Evolutionary conservation across 2,113 vertebrate species (phyloP).

Genomic region (Enhydra lutris): DNA sequence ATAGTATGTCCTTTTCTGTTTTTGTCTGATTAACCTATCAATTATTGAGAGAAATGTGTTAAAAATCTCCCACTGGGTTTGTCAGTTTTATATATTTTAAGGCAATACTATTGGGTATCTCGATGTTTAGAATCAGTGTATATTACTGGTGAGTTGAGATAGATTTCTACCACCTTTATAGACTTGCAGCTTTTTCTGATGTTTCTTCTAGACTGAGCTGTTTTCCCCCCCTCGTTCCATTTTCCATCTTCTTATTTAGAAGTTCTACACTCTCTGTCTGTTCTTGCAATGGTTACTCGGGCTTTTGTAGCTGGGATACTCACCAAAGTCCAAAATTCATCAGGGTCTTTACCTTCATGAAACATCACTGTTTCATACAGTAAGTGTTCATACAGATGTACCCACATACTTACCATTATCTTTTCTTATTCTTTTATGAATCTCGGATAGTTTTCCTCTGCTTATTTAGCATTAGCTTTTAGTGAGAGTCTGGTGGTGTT

Average conservation of each 20-base stretch:
- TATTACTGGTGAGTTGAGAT: not conserved
- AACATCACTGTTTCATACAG: not conserved
- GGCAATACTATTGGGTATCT: not conserved
- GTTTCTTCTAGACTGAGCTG: not conserved
- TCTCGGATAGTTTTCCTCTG: not conserved
- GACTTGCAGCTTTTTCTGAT: not conserved
- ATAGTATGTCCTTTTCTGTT: not conserved
- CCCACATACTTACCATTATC: not conserved
- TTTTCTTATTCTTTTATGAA: not conserved
- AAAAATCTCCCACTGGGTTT: not conserved
- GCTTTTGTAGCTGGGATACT: not conserved
- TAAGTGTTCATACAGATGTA: not conserved
- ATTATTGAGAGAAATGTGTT: not conserved
- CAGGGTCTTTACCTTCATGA: not conserved
- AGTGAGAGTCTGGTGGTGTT: not conserved
- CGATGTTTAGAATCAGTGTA: not conserved
- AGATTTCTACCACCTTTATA: not conserved
- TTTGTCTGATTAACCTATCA: not conserved
- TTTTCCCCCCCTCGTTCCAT: not conserved
- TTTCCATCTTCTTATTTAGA: not conserved
- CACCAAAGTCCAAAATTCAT: slow-evolving; percentile 19
- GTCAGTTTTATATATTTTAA: not conserved
- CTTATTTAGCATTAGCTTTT: not conserved
- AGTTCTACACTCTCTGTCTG: not conserved
- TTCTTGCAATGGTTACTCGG: not conserved